These are phyloP conservation scores for Drosophila macrospina DNA, from an alignment of 2,888 invertebrate species.

Conservation along the genomic window DNA sequence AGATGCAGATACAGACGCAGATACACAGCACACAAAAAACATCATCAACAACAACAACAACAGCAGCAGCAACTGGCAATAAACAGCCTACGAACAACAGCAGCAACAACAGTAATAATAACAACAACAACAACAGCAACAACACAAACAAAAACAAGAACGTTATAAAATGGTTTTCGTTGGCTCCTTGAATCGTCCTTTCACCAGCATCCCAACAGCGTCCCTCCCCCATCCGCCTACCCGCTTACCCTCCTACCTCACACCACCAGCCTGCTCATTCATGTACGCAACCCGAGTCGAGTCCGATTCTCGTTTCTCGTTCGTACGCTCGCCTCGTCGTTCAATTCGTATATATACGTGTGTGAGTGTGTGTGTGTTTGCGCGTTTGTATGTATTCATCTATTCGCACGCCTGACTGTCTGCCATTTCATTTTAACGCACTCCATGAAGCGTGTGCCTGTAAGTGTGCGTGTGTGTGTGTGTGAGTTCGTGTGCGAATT, in stretches of 20 bases:
- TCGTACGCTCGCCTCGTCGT: conserved; percentile 26
- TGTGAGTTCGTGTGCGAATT: background rate
- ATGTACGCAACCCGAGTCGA: conserved; percentile 63
- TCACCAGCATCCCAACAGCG: conserved; percentile 33
- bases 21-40: conserved; percentile 28
- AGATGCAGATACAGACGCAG: conserved; percentile 37
- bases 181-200: conserved; percentile 80
- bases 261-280: conserved; percentile 54
- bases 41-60: conserved; percentile 24
- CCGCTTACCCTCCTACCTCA: conserved; percentile 4
- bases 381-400: conserved; percentile 37
- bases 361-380: conserved; percentile 18
- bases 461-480: conserved; percentile 6
- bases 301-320: conserved; percentile 43
- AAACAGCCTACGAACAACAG: conserved; percentile 73
- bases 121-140: conserved; percentile 33
- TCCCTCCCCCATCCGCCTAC: background rate
- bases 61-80: conserved; percentile 51
- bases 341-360: conserved; percentile 21
- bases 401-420: conserved; percentile 74
- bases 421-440: conserved; percentile 61
- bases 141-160: conserved; percentile 37
- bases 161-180: conserved; percentile 65
- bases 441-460: conserved; percentile 32
- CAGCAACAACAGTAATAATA: conserved; percentile 24